Conservation (phyloP, 2,113 vertebrate species). For the Sorex fumeus region DNA sequence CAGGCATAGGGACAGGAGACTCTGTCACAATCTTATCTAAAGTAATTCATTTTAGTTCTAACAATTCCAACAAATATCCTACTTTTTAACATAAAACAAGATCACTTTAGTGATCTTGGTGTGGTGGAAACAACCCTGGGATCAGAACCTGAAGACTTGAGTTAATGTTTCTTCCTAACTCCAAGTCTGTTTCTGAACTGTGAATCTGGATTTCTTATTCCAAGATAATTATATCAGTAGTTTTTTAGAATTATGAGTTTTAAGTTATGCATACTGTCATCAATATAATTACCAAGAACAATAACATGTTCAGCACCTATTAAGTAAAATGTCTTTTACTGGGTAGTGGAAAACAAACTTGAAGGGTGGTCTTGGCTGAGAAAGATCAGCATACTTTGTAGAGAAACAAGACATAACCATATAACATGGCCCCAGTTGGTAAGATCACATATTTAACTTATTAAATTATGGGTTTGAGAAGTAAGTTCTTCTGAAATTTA, state of each 20-base stretch:
- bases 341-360: neutral
- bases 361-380: neutral
- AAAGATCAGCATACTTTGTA: neutral
- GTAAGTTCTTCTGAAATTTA: conserved; percentile 26
- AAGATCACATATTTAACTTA: neutral
- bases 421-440: neutral
- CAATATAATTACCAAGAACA: neutral
- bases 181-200: neutral
- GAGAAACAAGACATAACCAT: neutral
- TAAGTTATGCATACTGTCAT: neutral
- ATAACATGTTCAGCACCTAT: neutral
- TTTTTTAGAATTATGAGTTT: neutral
- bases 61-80: neutral
- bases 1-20: no score
- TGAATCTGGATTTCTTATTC: conserved; percentile 21
- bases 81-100: neutral
- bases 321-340: neutral
- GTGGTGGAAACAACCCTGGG: neutral
- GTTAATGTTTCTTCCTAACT: neutral
- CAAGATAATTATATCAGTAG: neutral
- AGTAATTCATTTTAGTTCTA: neutral
- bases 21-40: neutral
- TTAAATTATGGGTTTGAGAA: neutral
- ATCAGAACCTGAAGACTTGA: neutral
- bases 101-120: neutral